phyloP scores from a whole-genome alignment of 1,140 invertebrate species.

The Fopius arisanus region DNA sequence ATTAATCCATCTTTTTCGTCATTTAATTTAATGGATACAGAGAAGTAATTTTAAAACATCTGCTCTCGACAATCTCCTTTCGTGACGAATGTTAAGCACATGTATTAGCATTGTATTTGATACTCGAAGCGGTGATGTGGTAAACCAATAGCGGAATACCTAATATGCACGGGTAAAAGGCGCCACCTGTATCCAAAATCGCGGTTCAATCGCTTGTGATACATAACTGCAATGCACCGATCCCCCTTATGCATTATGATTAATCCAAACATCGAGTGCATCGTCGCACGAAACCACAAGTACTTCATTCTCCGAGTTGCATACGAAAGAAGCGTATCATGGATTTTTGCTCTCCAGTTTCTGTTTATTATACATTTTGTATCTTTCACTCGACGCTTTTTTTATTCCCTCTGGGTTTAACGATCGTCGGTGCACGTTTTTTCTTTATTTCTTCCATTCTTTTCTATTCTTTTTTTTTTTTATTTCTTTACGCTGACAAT shows the following conservation, averaged over 20 bases:
- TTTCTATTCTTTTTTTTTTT: neutral
- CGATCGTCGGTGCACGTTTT: constrained; percentile 31
- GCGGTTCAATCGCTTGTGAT: constrained; percentile 11
- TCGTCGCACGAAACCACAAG: constrained; percentile 14
- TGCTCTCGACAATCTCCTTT: neutral
- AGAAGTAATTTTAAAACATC: constrained; percentile 1
- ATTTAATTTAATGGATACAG: neutral
- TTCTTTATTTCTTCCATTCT: neutral
- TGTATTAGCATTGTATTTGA: constrained; percentile 35
- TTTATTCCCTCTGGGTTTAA: constrained; percentile 38
- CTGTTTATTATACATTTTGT: constrained; percentile 22
- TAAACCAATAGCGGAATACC: constrained; percentile 35
- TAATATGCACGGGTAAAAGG: constrained; percentile 31
- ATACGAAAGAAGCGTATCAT: neutral
- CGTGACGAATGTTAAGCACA: constrained; percentile 38
- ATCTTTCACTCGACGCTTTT: constrained; percentile 6
- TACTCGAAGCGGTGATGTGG: constrained; percentile 20
- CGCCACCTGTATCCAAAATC: constrained; percentile 41
- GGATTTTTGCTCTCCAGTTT: neutral
- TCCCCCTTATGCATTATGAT: constrained; percentile 33
- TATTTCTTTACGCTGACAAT: constrained; percentile 37
- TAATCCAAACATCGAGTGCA: constrained; percentile 22
- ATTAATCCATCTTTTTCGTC: neutral
- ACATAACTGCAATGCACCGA: neutral
- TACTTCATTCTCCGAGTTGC: neutral